Percentiles rank a stretch among this genome's conserved stretches.
phyloP scores from a whole-genome alignment of 2,113 vertebrate genomes.

The Coptodon bakossiorum region DNA sequence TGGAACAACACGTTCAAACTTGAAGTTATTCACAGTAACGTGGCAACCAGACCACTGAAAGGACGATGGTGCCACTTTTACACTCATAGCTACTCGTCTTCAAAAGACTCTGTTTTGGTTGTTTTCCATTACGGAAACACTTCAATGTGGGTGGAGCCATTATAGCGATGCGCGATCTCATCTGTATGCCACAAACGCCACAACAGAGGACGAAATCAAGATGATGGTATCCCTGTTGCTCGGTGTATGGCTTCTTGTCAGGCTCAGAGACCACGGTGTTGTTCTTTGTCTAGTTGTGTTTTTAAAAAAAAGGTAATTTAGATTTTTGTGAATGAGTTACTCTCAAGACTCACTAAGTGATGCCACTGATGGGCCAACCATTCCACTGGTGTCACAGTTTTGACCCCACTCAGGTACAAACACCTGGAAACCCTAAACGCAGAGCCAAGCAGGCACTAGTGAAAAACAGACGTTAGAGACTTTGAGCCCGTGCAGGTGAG shows the following conservation, averaged over 20 bases:
- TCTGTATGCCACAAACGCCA: accelerated
- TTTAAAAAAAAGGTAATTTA: background rate
- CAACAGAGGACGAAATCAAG: background rate
- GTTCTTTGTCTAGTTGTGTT: background rate
- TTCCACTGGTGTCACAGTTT: background rate
- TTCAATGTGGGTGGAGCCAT: background rate
- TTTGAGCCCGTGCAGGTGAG: background rate
- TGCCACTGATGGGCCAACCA: background rate
- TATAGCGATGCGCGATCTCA: accelerated
- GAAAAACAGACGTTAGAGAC: accelerated
- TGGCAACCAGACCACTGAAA: background rate
- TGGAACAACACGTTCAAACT: background rate
- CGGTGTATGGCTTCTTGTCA: background rate
- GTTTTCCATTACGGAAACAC: background rate
- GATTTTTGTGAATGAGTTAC: background rate
- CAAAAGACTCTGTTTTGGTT: background rate
- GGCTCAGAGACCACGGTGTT: background rate
- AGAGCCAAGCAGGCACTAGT: background rate
- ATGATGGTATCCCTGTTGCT: accelerated
- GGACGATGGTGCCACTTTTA: background rate
- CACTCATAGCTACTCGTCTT: background rate
- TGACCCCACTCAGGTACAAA: background rate
- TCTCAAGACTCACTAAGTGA: background rate
- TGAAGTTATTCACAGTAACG: accelerated
- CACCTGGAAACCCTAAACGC: no score